Evolutionary conservation across 2,888 invertebrate genomes (phyloP).

Genomic region (Alviniconcha strummeri): DNA sequence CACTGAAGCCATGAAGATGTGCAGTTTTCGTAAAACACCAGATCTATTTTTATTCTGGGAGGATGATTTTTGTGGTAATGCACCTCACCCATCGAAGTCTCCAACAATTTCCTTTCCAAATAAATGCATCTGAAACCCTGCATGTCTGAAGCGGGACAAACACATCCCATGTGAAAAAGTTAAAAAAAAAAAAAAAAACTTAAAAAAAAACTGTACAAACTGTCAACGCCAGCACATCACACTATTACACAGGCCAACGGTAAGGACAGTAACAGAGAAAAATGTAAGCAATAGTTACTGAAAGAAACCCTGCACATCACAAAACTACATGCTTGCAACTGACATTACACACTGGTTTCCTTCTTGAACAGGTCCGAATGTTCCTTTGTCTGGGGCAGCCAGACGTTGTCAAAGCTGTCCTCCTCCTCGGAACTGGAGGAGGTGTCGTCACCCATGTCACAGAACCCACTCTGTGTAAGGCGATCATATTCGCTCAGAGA

Average conservation of each 20-base stretch:
- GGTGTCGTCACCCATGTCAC: slow-evolving; percentile 59
- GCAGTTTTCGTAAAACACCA: too few species aligned
- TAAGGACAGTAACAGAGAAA: not conserved
- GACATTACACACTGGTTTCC: slow-evolving; percentile 68
- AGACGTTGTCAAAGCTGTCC: slow-evolving; percentile 62
- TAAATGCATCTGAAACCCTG: too few species aligned
- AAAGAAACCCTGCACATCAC: not conserved
- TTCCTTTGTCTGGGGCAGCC: slow-evolving; percentile 63
- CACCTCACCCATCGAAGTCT: too few species aligned
- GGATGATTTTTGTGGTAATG: too few species aligned
- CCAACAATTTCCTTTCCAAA: too few species aligned
- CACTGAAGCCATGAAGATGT: too few species aligned
- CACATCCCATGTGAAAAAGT: not conserved
- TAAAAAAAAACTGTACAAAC: too few species aligned
- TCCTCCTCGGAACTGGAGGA: slow-evolving; percentile 54
- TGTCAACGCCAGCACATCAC: too few species aligned
- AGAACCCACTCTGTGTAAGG: slow-evolving; percentile 44
- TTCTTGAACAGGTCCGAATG: slow-evolving; percentile 62
- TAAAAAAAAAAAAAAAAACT: not conserved
- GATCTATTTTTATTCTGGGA: too few species aligned
- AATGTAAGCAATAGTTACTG: not conserved
- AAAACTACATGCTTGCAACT: slow-evolving; percentile 7
- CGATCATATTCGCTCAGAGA: slow-evolving; percentile 55
- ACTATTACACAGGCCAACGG: not conserved
- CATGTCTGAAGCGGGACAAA: not conserved